Evolutionary conservation across 2,888 invertebrate genomes (phyloP), one percentile per base, ranked within the genome.

Genomic region (Linhomoeus sp.): DNA sequence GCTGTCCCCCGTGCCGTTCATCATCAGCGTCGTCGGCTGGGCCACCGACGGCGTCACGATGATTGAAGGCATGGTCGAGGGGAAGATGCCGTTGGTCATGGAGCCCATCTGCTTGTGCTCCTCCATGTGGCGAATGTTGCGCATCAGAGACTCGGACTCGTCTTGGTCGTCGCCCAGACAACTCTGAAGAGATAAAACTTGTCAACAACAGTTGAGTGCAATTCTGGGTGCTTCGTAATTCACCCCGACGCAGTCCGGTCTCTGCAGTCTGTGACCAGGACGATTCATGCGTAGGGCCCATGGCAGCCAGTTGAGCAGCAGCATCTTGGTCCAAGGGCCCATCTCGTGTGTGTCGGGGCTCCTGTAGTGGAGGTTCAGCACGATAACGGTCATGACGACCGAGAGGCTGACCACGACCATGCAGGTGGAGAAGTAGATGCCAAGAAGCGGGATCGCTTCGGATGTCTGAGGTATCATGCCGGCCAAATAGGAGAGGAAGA

Each of bases 401-500:
- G 61, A 62, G 3, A 59, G 59, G 2, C 61, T 59, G 3, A 63
- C 62, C 24, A 63, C 58, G 25, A 62, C 56, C 64, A 63, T 62
- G 54, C 61, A 62, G 43, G 58, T 61, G 29, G 61, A 57, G 53
- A 63, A 63, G 54, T 63, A 63, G 29, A 23, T 25, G 53, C 58
- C 59, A 40, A 59, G 57, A 0, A 59, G 45, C 14, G 59, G 59
- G 15, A 59, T 56, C 17, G 59, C 59, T 50, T 59, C 59, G 1
- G 57, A 57, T 2, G 59, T 59, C 2, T 58, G 59, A 72, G 92
- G 87, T 79, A 87, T 81, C 74, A 84, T 86, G 77, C 88, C 87
- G 61, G 86, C 86, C 68, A 88, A 86, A 76, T 88, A 80, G 76
- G 86, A 83, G 75, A 87, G 79, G 78, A 88, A 87, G 73, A 88